Percentiles rank a stretch among this genome's conserved stretches.
Conservation (phyloP, 1,140 invertebrate species). For the Trichonephila clavipes region DNA sequence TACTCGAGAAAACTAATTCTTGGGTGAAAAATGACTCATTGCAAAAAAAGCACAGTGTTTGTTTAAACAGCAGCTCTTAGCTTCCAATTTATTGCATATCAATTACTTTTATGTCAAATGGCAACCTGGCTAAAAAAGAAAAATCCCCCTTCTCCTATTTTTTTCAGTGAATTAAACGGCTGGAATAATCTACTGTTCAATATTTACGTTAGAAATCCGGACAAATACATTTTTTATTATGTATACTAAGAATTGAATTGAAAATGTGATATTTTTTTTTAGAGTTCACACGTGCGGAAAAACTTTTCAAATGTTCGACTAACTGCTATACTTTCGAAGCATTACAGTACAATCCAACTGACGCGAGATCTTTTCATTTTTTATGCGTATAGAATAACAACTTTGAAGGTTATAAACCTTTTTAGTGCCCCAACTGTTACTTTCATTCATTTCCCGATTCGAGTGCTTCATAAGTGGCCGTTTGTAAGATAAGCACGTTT, state of each 20-base stretch:
- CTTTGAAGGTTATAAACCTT: not conserved
- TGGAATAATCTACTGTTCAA: conserved; percentile 38
- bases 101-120: conserved; percentile 43
- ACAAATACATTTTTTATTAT: conserved; percentile 15
- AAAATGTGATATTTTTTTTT: conserved; percentile 7
- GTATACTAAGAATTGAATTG: not conserved
- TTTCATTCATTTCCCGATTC: conserved; percentile 19
- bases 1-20: conserved; percentile 3
- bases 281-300: conserved; percentile 63
- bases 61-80: conserved; percentile 60
- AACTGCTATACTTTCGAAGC: not conserved
- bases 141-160: not conserved
- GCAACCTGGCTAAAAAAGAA: conserved; percentile 22
- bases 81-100: conserved; percentile 57
- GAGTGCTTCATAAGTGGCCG: conserved; percentile 17
- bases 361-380: not conserved
- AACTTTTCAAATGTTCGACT: not conserved
- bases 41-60: not conserved
- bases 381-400: not conserved
- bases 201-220: conserved; percentile 53
- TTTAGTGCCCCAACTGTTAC: not conserved
- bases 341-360: not conserved
- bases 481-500: conserved; percentile 41
- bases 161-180: conserved; percentile 26
- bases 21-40: conserved; percentile 39